A percentile compares a stretch with the other conserved stretches of the same genome.
Evolutionary conservation across 2,888 invertebrate genomes (phyloP).

Genomic region (Tanytarsus gracilentus): DNA sequence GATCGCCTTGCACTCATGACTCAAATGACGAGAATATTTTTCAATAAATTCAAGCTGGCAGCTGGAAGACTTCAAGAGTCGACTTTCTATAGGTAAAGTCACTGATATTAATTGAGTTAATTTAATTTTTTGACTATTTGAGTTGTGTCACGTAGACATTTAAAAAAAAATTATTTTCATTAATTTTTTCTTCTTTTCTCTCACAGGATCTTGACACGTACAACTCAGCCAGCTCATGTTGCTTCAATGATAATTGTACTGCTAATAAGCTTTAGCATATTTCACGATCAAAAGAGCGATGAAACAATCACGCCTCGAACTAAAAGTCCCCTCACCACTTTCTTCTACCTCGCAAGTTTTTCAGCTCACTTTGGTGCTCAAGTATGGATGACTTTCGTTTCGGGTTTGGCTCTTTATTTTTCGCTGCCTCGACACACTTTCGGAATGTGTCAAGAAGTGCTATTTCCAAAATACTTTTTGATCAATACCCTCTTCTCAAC

Average conservation of each 20-base stretch:
- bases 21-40: constrained; percentile 36
- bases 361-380: constrained; percentile 78
- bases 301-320: constrained; percentile 9
- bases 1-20: constrained; percentile 39
- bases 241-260: constrained; percentile 53
- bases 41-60: constrained; percentile 33
- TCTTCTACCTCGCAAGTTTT: constrained; percentile 68
- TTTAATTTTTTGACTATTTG: background rate
- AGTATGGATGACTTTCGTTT: constrained; percentile 89
- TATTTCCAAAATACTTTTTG: constrained; percentile 81
- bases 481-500: constrained; percentile 68
- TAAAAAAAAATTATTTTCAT: background rate
- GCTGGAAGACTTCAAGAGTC: constrained; percentile 36
- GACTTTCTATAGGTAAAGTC: constrained; percentile 38
- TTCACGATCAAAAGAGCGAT: constrained; percentile 35
- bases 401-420: constrained; percentile 78
- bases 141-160: constrained; percentile 3
- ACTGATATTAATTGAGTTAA: constrained; percentile 27
- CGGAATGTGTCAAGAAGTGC: constrained; percentile 74
- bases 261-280: constrained; percentile 47
- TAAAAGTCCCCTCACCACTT: constrained; percentile 41
- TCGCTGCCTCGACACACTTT: constrained; percentile 77
- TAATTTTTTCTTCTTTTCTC: background rate
- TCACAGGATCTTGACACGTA: constrained; percentile 56
- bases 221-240: constrained; percentile 72